Evolutionary conservation across 1,140 invertebrate genomes (phyloP), one percentile per base, ranked within the genome.

Genomic region (Drosophila bipectinata): DNA sequence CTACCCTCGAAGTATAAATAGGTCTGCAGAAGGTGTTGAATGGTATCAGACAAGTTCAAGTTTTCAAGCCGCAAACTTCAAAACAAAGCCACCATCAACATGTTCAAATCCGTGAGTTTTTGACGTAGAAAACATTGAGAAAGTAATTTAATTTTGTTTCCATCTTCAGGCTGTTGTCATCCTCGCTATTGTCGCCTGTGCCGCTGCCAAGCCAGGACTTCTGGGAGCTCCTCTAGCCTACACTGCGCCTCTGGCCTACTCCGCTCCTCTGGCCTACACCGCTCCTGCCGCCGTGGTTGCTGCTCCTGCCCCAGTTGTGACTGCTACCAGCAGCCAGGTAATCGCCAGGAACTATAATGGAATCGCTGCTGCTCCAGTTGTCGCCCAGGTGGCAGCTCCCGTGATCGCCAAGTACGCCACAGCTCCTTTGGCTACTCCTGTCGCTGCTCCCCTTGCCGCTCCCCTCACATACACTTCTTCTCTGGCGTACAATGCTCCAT

Each of bases 241-340:
- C 15, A 26, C 52, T 56, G 59, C 71, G 30, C 76, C 41, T 18
- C 7, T 44, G n/a, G 14, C 32, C 55, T 44, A 44, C 41, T 15
- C 41, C 14, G n/a, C 41, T 7, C 41, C 41, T 18, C 5, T 44
- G 41, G 41, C 32, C 3, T 32, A 32, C 32, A 9, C 34, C 12
- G 62, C 71, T 41, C 69, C 41, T 18, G 41, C 41, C 41, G 39
- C 28, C 26, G 8, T 80, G 12, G 1, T 71, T n/a, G 61, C 67
- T 5, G 30, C 48, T 7, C 57, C 59, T 21, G 73, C 81, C 30
- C 79, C 82, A 9, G 72, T 91, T 1, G 61, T 92, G 26, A 92
- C 92, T 26, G 92, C 92, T n/a, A 84, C 81, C 24, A 93, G 92
- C 59, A 92, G 92, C 24, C 92, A 93, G 72, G 90, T 91, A 44